Conservation (phyloP, 2,113 vertebrate genomes). For the Sphyrna mokarran region DNA sequence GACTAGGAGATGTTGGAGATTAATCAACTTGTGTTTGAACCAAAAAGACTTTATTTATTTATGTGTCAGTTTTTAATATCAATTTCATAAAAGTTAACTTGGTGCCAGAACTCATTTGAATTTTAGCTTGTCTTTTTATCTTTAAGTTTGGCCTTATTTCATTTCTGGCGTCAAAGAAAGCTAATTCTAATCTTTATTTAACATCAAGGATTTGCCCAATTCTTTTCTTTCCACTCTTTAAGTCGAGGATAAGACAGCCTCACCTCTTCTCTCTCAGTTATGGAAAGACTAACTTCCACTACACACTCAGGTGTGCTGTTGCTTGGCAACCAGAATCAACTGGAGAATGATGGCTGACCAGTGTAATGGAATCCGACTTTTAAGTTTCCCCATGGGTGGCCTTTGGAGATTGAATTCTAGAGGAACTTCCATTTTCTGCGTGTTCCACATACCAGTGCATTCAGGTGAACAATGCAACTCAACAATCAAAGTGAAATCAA, state of each 20-base stretch:
- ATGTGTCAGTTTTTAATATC: background rate
- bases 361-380: constrained; percentile 34
- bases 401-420: constrained; percentile 1
- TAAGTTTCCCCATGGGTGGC: constrained; percentile 24
- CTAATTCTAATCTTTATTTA: background rate
- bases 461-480: background rate
- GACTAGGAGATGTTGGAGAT: background rate
- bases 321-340: background rate
- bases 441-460: constrained; percentile 4
- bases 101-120: too few species aligned
- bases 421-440: constrained; percentile 26
- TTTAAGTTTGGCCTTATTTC: background rate
- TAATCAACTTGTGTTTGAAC: background rate
- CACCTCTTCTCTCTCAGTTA: background rate
- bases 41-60: background rate
- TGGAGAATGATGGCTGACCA: constrained; percentile 1
- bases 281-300: background rate
- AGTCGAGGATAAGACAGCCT: background rate
- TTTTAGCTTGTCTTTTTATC: background rate
- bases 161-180: background rate
- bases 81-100: background rate
- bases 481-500: background rate
- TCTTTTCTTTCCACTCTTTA: background rate
- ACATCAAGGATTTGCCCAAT: background rate
- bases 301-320: constrained; percentile 26